Evolutionary conservation across 2,113 vertebrate species (phyloP).

Genomic region (Talpa occidentalis): DNA sequence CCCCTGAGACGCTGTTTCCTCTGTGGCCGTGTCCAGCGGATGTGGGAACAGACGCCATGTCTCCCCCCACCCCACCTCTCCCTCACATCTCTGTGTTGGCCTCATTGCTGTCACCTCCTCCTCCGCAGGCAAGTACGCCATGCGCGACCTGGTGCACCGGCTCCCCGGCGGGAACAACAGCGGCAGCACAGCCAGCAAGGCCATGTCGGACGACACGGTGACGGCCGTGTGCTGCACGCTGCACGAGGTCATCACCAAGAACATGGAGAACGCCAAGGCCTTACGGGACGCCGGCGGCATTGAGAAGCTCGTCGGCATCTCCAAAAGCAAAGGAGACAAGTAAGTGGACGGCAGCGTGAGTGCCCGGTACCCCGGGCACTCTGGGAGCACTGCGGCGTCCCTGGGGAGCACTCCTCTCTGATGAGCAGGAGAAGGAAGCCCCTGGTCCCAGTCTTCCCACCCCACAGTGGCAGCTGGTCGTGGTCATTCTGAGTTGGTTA

Average conservation of each 20-base stretch:
- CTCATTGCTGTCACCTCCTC: conserved; percentile 78
- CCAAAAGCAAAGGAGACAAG: conserved; percentile 99
- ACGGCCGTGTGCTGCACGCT: conserved; percentile 98
- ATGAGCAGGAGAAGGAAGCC: conserved; percentile 4
- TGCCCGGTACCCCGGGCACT: background rate
- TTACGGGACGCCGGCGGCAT: conserved; percentile 98
- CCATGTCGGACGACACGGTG: conserved; percentile 98
- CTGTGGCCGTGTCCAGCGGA: background rate
- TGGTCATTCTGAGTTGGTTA: background rate
- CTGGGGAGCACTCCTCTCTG: background rate
- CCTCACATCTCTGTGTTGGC: background rate
- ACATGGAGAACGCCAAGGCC: conserved; percentile 99
- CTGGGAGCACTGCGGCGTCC: background rate
- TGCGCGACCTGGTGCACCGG: conserved; percentile 98
- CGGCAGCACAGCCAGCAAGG: conserved; percentile 91
- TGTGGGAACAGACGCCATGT: background rate
- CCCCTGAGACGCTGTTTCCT: background rate
- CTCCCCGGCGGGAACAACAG: conserved; percentile 94
- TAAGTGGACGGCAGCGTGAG: conserved; percentile 84
- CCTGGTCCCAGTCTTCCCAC: background rate
- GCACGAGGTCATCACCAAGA: conserved; percentile 99
- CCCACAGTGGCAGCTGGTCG: background rate
- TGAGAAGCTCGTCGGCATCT: conserved; percentile 98
- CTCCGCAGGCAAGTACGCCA: conserved; percentile 96
- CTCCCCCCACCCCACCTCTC: background rate